phyloP scores from a whole-genome alignment of 2,888 invertebrate species.

The Nephrotoma flavescens region DNA sequence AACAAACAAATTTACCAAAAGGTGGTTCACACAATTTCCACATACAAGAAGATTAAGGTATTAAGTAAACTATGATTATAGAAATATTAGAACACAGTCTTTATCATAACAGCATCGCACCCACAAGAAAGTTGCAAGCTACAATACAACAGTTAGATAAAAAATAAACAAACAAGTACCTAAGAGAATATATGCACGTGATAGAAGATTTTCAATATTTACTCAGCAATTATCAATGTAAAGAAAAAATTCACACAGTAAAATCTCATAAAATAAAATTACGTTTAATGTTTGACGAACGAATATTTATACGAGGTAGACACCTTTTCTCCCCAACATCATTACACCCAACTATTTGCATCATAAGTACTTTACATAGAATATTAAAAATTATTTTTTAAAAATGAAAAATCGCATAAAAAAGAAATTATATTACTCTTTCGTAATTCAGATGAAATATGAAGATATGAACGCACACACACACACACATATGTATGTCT shows the following conservation, averaged over 20 bases:
- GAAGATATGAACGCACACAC: neutral
- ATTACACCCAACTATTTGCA: neutral
- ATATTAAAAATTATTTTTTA: neutral
- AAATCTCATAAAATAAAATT: neutral
- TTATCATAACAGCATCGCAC: too few species aligned
- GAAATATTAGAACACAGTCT: too few species aligned
- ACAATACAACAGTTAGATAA: too few species aligned
- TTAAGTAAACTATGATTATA: too few species aligned
- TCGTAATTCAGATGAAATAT: neutral
- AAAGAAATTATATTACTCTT: neutral
- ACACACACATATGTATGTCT: neutral
- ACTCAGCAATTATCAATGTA: neutral
- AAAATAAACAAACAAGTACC: neutral
- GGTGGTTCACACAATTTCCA: too few species aligned
- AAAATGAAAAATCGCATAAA: neutral
- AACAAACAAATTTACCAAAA: too few species aligned
- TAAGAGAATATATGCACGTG: neutral
- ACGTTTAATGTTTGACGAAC: neutral
- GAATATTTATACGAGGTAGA: neutral
- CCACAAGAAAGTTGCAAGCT: too few species aligned
- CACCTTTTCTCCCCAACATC: neutral
- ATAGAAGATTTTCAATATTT: neutral
- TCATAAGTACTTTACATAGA: neutral
- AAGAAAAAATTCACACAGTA: neutral
- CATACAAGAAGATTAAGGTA: too few species aligned